These are phyloP conservation scores for Antedon mediterranea DNA, from an alignment of 53 echinoderm and acorn worm genomes.

Conservation along the genomic window DNA sequence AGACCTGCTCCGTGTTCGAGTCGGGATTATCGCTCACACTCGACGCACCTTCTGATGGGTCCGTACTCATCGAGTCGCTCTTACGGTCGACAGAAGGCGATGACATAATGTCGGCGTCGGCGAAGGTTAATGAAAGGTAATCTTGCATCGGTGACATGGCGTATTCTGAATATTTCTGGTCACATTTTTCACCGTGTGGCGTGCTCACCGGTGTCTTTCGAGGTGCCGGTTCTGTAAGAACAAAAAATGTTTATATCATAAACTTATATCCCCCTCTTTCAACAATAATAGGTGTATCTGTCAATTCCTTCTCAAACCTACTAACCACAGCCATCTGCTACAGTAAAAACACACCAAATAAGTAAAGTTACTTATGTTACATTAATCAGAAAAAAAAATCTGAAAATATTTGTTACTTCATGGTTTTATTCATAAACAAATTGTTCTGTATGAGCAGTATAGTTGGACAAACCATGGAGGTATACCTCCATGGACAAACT, in stretches of 20 bases:
- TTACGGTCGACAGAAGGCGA: slow-evolving; percentile 1
- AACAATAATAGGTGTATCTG: neutral
- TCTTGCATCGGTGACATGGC: slow-evolving; percentile 98
- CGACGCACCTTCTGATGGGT: slow-evolving; percentile 6
- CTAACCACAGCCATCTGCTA: neutral
- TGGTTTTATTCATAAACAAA: no score
- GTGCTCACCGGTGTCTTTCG: slow-evolving; percentile 15
- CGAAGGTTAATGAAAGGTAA: slow-evolving; percentile 78
- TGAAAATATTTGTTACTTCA: no score
- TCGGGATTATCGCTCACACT: slow-evolving; percentile 8
- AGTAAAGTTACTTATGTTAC: no score
- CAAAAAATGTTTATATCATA: neutral
- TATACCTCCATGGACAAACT: no score
- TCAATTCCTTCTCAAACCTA: neutral
- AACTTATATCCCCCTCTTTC: neutral
- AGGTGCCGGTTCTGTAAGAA: slow-evolving; percentile 11
- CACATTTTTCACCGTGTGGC: slow-evolving; percentile 22
- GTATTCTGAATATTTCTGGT: slow-evolving; percentile 53
- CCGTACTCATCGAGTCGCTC: neutral
- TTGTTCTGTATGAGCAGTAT: no score
- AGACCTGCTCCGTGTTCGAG: slow-evolving; percentile 43
- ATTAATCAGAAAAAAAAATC: no score
- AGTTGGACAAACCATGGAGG: no score
- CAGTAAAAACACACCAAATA: no score
- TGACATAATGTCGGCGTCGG: neutral